Percentiles rank a stretch among this genome's conserved stretches.
phyloP scores from a whole-genome alignment of 2,797 vertebrate species.

The Chrysocyon brachyurus region DNA sequence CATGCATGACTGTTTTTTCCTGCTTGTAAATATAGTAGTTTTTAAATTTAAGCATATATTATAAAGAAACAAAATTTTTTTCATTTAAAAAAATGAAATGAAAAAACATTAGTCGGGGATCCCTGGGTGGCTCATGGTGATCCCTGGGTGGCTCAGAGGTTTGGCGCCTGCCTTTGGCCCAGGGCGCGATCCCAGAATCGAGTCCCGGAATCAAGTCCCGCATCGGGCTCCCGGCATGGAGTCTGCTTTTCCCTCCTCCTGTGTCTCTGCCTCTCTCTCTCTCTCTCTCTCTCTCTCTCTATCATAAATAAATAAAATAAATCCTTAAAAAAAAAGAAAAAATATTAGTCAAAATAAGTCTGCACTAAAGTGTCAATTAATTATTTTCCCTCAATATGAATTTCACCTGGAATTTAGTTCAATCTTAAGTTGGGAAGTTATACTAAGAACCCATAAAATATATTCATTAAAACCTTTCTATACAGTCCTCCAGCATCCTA shows the following conservation, averaged over 20 bases:
- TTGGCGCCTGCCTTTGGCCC: no score
- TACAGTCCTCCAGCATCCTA: constrained; percentile 79
- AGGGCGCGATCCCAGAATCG: no score
- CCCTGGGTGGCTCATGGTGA: no score
- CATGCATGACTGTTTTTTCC: neutral
- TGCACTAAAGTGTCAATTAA: neutral
- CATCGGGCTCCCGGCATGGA: no score
- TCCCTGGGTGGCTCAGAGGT: no score
- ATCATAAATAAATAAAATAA: no score
- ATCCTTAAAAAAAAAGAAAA: neutral
- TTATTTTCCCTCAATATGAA: neutral
- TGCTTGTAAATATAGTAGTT: neutral
- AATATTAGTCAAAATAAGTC: neutral
- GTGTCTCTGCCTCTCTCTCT: no score
- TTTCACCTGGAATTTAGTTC: constrained; percentile 74
- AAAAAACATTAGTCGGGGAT: neutral
- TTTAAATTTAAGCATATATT: neutral
- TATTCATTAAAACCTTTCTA: constrained; percentile 48
- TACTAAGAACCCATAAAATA: constrained; percentile 47
- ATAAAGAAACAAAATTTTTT: constrained; percentile 7
- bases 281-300: no score
- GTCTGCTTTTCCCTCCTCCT: no score
- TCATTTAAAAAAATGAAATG: constrained; percentile 22
- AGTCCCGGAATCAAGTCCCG: no score
- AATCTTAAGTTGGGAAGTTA: constrained; percentile 76